Base-by-base conservation (phyloP, 2,888 invertebrate genomes). In the Archips crataeganus region DNA sequence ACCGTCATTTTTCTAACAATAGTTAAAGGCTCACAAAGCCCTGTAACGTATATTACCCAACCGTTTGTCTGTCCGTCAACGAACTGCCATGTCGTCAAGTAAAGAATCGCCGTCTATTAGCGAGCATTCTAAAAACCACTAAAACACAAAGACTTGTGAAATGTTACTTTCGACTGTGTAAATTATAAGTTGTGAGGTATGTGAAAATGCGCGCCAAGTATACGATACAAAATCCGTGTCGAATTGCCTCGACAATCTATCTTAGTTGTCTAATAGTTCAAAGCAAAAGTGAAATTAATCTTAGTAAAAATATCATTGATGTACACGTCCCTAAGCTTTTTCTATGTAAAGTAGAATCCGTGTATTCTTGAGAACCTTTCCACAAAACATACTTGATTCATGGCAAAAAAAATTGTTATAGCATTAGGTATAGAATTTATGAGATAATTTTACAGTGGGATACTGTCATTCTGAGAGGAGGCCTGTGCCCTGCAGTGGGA, bases 101-200 rank as follows among this genome's bases (percentile, higher is more conserved):
- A 60, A 65, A 61, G 61, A 70, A 74, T 74, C 51, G 60, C 34
- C 11, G 49, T 13, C 69, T 39, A 69, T 74, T 70, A 70, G 69
- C 49, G 59, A 51, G 59, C 39, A 65, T 74, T 69, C 34, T 15
- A 42, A 45, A 65, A 74, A 60, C 59, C 34, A 63, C 45, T 61
- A 39, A 69, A 47, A 64, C 10, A 70, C 60, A 74, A 74, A 49
- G 51, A 10, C 39, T 60, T 36, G 64, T 13, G 59, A 64, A 59
- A 57, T 71, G 70, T 64, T 47, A 59, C 70, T 70, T 71, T 71
- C 64, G 36, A 64, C 64, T 39, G 36, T 45, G 62, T 10, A 61
- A 62, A 32, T 69, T 61, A 51, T 62, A 32, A 51, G 39, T 11
- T 49, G 51, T 6, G 9, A 36, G 34, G 61, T 39, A 49, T 51